These are phyloP conservation scores for Petrocephalus schoutedeni DNA, from an alignment of 2,797 vertebrate genomes.

Conservation along the genomic window DNA sequence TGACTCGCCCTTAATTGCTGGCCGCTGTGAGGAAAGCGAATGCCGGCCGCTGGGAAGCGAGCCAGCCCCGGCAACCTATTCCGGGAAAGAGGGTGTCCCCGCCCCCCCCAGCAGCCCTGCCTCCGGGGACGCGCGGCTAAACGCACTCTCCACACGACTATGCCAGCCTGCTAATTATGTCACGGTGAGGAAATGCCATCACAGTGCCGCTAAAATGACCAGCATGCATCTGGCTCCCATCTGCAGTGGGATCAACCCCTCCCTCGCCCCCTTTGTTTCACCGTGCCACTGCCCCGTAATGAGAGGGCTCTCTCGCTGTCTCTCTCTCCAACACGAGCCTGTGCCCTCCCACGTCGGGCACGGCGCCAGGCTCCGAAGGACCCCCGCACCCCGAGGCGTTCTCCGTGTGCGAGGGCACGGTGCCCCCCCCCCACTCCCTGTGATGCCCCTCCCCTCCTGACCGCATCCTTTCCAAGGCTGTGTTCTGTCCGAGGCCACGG, in stretches of 20 bases:
- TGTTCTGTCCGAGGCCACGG: not conserved
- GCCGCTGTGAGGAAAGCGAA: slow-evolving; percentile 57
- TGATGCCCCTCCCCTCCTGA: not conserved
- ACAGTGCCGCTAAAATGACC: not conserved
- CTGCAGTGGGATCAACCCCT: not conserved
- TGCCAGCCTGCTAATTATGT: not conserved
- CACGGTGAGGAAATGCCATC: not conserved
- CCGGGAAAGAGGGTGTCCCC: not conserved
- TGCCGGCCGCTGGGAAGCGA: slow-evolving; percentile 20
- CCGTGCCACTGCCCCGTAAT: not conserved
- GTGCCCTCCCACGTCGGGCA: not conserved
- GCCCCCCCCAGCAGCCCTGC: not conserved
- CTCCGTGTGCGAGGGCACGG: not conserved
- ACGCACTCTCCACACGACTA: not conserved
- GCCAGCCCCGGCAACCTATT: not conserved
- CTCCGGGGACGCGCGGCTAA: not conserved
- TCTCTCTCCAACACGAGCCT: not conserved
- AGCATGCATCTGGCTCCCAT: not conserved
- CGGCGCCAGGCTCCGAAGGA: not conserved
- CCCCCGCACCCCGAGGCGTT: not conserved
- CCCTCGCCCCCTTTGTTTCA: not conserved
- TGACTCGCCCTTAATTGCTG: slow-evolving; percentile 58
- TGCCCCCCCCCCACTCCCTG: not conserved
- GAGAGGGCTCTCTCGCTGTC: not conserved
- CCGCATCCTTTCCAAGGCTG: not conserved